Evolutionary conservation across 2,888 invertebrate species (phyloP).

Genomic region (Barypeithes pellucidus): DNA sequence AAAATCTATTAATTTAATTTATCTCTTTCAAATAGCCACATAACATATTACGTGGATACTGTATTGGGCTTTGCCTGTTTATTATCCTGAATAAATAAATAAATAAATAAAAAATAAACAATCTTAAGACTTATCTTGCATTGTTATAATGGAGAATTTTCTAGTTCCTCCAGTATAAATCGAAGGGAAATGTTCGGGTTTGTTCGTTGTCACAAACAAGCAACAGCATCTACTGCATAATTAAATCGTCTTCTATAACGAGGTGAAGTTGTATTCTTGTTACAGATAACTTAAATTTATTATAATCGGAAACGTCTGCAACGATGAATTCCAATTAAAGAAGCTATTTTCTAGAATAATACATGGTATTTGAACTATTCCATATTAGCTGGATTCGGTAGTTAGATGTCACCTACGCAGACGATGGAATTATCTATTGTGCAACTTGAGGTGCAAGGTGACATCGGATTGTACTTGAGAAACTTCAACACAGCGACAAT

Average conservation of each 20-base stretch:
- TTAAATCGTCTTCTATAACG: background rate
- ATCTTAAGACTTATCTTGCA: too few relatives aligned
- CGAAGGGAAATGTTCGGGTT: too few relatives aligned
- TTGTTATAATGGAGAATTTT: too few relatives aligned
- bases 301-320: background rate
- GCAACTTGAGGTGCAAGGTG: slow-evolving; percentile 16
- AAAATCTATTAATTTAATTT: too few relatives aligned
- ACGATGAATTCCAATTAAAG: slow-evolving; percentile 8
- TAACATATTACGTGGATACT: too few relatives aligned
- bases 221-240: background rate
- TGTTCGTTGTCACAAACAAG: too few relatives aligned
- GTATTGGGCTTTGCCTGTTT: too few relatives aligned
- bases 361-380: slow-evolving; percentile 11
- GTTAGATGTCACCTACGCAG: slow-evolving; percentile 8
- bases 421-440: slow-evolving; percentile 19
- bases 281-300: slow-evolving; percentile 13
- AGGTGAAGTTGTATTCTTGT: background rate
- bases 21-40: too few relatives aligned
- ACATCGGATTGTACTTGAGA: slow-evolving; percentile 17
- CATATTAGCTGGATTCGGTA: slow-evolving; percentile 4
- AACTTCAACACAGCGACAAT: slow-evolving; percentile 6
- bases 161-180: too few relatives aligned
- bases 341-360: slow-evolving; percentile 9
- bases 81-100: too few relatives aligned
- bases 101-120: too few relatives aligned